These are phyloP conservation scores for Otis tarda DNA, from an alignment of 2,113 vertebrate species.

Conservation along the genomic window DNA sequence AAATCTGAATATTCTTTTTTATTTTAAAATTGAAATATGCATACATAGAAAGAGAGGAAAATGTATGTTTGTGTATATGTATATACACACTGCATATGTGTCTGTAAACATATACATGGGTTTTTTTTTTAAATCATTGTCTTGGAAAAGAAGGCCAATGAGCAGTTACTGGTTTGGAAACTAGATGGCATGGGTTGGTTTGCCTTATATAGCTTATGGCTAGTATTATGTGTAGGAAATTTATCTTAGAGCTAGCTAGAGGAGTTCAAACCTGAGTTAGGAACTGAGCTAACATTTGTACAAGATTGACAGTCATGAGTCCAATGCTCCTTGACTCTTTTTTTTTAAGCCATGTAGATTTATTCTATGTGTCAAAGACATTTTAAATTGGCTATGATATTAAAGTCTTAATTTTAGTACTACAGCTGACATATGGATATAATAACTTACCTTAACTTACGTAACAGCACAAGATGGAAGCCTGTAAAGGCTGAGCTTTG, in stretches of 20 bases:
- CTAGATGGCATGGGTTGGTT: neutral
- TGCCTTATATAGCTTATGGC: neutral
- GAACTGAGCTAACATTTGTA: neutral
- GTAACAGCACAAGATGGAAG: neutral
- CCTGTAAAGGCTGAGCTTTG: neutral
- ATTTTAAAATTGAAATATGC: neutral
- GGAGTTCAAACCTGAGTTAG: neutral
- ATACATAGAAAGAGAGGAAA: neutral
- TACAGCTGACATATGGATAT: neutral
- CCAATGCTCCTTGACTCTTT: neutral
- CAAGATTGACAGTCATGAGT: too few relatives aligned
- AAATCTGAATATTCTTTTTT: neutral
- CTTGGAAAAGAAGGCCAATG: neutral
- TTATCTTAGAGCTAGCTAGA: neutral
- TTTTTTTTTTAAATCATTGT: accelerated
- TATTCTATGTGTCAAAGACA: neutral
- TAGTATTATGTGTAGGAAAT: neutral
- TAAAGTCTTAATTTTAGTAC: neutral
- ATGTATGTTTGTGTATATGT: neutral
- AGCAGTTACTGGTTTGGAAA: neutral
- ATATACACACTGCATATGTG: neutral
- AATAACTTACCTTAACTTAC: neutral
- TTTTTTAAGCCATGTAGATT: neutral
- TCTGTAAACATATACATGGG: neutral
- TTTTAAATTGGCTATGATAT: neutral